Percentiles rank a stretch among this genome's conserved stretches.
These are phyloP conservation scores for Peromyscus leucopus DNA, from an alignment of 2,113 vertebrate species.

Conservation along the genomic window DNA sequence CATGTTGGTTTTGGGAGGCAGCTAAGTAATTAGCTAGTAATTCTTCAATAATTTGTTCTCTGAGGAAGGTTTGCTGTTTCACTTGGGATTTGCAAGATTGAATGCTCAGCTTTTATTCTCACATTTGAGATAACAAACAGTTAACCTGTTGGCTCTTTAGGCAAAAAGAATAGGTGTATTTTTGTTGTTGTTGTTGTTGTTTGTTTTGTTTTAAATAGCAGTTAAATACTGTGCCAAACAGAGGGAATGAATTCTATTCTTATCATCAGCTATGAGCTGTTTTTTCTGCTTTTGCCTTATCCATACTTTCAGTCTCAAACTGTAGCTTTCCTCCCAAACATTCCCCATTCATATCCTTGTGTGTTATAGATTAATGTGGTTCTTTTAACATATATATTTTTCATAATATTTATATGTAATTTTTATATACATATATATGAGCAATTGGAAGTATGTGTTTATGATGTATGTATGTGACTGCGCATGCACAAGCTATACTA, in stretches of 20 bases:
- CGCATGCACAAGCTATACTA: neutral
- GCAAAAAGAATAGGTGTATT: neutral
- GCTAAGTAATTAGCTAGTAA: neutral
- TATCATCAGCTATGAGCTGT: neutral
- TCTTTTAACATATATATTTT: conserved; percentile 10
- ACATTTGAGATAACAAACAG: conserved; percentile 35
- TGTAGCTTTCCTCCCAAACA: neutral
- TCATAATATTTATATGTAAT: neutral
- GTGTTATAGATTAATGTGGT: neutral
- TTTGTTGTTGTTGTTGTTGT: neutral
- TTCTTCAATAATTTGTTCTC: conserved; percentile 58
- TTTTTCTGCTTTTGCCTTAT: neutral
- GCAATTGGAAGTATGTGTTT: neutral
- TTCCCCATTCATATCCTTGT: neutral
- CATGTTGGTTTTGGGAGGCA: neutral
- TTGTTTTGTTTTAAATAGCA: neutral
- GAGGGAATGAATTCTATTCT: neutral
- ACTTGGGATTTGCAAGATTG: neutral
- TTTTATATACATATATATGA: neutral
- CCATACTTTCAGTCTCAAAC: neutral
- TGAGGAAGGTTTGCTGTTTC: conserved; percentile 3
- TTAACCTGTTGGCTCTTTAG: neutral
- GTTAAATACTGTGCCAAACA: neutral
- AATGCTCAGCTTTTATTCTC: conserved; percentile 11
- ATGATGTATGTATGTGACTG: neutral